Percentiles rank a stretch among this genome's conserved stretches.
Evolutionary conservation across 2,113 vertebrate species (phyloP).

Genomic region (Gorsachius goisagi): DNA sequence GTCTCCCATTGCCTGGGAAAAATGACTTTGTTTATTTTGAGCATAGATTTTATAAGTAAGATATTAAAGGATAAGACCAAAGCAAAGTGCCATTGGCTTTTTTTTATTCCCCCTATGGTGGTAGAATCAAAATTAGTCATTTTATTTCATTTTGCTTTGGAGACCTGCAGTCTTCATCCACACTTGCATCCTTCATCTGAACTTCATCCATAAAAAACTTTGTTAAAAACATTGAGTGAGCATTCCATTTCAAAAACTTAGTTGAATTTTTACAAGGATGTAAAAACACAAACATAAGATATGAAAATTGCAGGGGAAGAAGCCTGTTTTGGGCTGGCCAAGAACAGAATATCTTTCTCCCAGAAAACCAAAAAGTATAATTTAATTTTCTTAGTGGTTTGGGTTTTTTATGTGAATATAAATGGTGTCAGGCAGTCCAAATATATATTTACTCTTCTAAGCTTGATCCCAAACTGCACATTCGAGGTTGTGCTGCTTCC

Average conservation of each 20-base stretch:
- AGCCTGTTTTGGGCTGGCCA: neutral
- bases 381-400: neutral
- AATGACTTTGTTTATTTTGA: neutral
- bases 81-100: neutral
- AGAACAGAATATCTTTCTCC: neutral
- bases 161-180: neutral
- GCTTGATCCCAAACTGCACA: neutral
- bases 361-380: neutral
- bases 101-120: neutral
- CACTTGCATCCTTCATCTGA: neutral
- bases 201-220: neutral
- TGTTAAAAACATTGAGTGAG: neutral
- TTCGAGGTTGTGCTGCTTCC: neutral
- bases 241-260: neutral
- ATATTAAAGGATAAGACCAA: neutral
- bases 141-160: neutral
- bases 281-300: neutral
- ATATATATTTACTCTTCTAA: neutral
- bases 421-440: neutral
- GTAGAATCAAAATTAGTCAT: neutral
- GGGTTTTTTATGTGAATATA: neutral
- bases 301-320: neutral
- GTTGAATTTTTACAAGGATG: neutral
- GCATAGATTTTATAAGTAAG: neutral
- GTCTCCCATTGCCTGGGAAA: neutral